These are phyloP conservation scores for Formica exsecta DNA, from an alignment of 1,140 invertebrate genomes.

Conservation along the genomic window DNA sequence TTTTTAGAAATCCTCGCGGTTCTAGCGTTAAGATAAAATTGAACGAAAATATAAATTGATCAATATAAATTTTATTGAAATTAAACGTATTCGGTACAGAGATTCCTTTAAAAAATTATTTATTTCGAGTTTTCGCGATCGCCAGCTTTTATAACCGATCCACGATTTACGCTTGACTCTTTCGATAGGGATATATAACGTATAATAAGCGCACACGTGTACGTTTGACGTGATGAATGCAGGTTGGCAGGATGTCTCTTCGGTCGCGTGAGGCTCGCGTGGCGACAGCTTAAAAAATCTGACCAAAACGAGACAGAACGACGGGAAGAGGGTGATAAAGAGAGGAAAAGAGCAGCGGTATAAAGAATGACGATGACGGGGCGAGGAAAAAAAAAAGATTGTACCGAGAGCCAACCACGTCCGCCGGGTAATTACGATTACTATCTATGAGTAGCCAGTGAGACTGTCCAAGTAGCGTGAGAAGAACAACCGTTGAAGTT, in stretches of 20 bases:
- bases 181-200: neutral
- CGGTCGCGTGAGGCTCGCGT: neutral
- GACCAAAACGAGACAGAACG: neutral
- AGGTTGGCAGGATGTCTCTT: neutral
- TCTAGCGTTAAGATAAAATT: too few relatives aligned
- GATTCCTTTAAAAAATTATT: neutral
- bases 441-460: slow-evolving; percentile 60
- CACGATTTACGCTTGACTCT: neutral
- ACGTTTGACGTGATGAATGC: neutral
- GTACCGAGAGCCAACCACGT: slow-evolving; percentile 45
- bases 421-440: slow-evolving; percentile 65
- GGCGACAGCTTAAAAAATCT: slow-evolving; percentile 13
- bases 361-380: slow-evolving; percentile 35
- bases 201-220: neutral
- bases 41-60: too few relatives aligned
- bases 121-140: neutral
- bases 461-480: slow-evolving; percentile 65
- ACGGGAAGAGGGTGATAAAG: neutral
- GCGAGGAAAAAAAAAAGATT: slow-evolving; percentile 30
- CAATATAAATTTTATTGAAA: too few relatives aligned
- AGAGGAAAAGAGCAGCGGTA: neutral
- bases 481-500: slow-evolving; percentile 54
- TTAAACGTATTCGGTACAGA: too few relatives aligned
- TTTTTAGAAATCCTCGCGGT: too few relatives aligned
- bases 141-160: neutral